These are phyloP conservation scores for Alosa sapidissima DNA, from an alignment of 2,797 vertebrate genomes.

Conservation along the genomic window DNA sequence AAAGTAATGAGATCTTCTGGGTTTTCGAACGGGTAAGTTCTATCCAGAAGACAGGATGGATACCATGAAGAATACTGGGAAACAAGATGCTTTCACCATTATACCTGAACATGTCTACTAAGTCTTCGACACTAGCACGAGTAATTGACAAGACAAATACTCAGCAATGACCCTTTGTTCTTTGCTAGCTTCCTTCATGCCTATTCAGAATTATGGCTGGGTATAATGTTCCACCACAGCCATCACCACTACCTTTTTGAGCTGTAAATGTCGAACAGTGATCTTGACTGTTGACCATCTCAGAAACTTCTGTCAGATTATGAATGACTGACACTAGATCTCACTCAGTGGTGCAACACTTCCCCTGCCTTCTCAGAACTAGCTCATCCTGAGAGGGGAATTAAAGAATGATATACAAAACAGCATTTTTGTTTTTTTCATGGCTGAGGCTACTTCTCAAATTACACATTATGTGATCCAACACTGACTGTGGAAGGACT, in stretches of 20 bases:
- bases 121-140: not conserved
- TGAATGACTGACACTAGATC: not conserved
- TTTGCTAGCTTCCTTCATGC: not conserved
- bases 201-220: not conserved
- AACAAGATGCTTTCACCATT: not conserved
- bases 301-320: not conserved
- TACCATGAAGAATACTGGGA: not conserved
- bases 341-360: not conserved
- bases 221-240: not conserved
- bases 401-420: not conserved
- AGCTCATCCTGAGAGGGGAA: not conserved
- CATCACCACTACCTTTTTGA: not conserved
- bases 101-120: not conserved
- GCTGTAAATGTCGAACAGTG: not conserved
- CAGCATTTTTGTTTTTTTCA: not conserved
- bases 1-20: not conserved
- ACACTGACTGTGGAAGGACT: not conserved
- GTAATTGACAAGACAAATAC: slow-evolving; percentile 14
- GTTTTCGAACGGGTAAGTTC: not conserved
- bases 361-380: not conserved
- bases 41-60: not conserved
- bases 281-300: not conserved
- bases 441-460: not conserved
- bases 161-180: not conserved
- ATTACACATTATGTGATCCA: not conserved